Evolutionary conservation across 1,140 invertebrate species (phyloP), one percentile per base, ranked within the genome.

Genomic region (Hylaeus volcanicus): DNA sequence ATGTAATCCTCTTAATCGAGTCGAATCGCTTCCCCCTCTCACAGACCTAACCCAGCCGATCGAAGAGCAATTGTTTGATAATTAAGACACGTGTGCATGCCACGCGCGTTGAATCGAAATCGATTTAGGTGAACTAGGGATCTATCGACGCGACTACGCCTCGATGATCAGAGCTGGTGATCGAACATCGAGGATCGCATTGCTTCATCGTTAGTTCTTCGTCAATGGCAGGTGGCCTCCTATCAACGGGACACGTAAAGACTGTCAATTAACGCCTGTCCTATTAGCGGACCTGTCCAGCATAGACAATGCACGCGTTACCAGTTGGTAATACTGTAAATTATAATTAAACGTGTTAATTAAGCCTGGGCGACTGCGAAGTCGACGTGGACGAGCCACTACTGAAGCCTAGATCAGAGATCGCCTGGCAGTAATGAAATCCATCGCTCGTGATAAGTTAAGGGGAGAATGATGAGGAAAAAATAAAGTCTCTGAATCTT

Each of bases 261-360:
- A 82, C 11, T 12, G 26, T 63, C 37, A 69, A 70, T 81, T 76
- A 81, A 43, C 79, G 69, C 55, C 48, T 15, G 56, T 79, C 37
- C 56, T 39, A 84, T 83, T 79, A 84, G 43, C 37, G 12, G 37
- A 51, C n/a, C 45, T 51, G 74, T 39, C 64, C 45, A 48, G 58
- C 65, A 45, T 37, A 43, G 66, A 83, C 61, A 74, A 69, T 74
- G 53, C 39, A 14, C 39, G 51, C 69, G 58, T 80, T 66, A 74
- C 71, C 5, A 82, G 58, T 37, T 2, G 26, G 41, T 74, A 74
- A 85, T 82, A 80, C 71, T 70, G 51, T 83, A 83, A 85, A 85
- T 72, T 43, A 65, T 80, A 79, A 85, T 80, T 74, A 85, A 72
- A 55, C 45, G 63, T 51, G 58, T 11, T 63, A 70, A 85, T 83